Base-by-base conservation (phyloP, 2,888 invertebrate species). In the Amphipyra berbera region DNA sequence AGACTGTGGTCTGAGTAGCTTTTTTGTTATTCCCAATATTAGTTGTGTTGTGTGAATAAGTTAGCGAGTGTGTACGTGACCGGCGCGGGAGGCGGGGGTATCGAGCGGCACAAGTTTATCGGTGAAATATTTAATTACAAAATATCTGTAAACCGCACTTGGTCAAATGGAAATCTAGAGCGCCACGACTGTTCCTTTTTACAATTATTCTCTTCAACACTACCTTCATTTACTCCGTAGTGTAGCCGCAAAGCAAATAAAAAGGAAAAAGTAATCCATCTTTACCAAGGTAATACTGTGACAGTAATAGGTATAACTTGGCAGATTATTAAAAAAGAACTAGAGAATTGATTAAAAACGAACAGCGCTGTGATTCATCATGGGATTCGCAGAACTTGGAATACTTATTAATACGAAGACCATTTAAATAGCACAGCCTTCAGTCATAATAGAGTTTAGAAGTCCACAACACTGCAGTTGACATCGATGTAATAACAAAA, bases 111-210 rank as follows among this genome's bases (percentile, higher is more conserved):
- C 33, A 68, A 74, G 67, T 78, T 78, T 82, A 79, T 81, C 76
- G 53, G 21, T 55, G 21, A 62, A 65, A 76, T 74, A 79, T 83
- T 76, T 81, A 77, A 78, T 82, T 78, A 77, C 68, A 61, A 65
- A 65, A 67, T 61, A 70, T 68, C 61, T 66, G 49, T 40, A 46
- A 62, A 67, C 66, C 35, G 52, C 66, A 61, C 8, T 72, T 56
- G 55, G 48, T 67, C 59, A 62, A 74, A 50, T 60, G 47, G 40
- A 61, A 65, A 58, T 67, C 33, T 61, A 50, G 53, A 62, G 21
- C 56, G 21, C 9, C 35, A 48, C 15, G 15, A 27, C 33, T 33
- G 60, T 63, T 72, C 61, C 21, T 12, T 72, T n/a, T 44, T 30
- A 63, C n/a, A 48, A 56, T 42, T 46, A 33, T 49, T 45, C 56